Evolutionary conservation across 2,888 invertebrate genomes (phyloP), one percentile per base, ranked within the genome.

Genomic region (Sminthurides aquaticus): DNA sequence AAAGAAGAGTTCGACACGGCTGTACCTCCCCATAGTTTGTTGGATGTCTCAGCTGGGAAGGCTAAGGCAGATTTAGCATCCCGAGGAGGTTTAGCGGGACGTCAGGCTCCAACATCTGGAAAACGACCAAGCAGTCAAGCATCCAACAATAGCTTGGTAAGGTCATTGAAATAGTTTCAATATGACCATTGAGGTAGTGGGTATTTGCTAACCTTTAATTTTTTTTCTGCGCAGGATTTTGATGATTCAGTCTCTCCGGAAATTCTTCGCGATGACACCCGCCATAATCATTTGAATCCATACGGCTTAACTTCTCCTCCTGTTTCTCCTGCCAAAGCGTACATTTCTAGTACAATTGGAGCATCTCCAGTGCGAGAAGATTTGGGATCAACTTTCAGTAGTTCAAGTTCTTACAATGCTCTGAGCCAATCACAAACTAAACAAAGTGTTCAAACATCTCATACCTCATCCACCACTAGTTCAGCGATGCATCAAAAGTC

Each of bases 41-140:
- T 96, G 59, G 95, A 96, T 80, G 90, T 88, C 75, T 89, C 92
- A 1, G 90, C 88, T 20, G 90, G 86, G 70, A 88, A 88, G 79
- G 85, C 86, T 69, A 90, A 89, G 81, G 92, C 90, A 22, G 93
- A 94, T 80, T 82, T 95, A 75, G 94, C 90, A 65, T 88, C 78
- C 25, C 75, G 80, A 62, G 87, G 88, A 67, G 87, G 87, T 70
- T 79, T 89, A 71, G 88, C 88, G 15, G 86, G 87, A 79, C 82
- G 90, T 64, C 67, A 67, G 29, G 69, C 69, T 20, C 69, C 69
- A 2, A 65, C 69, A 22, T 60, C 61, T 15, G 62, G 52, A 3
- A 69, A 69, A 52, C 59, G 69, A 57, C 69, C 69, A 24, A 67
- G 58, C 34, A 69, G 69, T 59, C 65, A 67, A 54, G 62, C 69